Conservation (phyloP, 2,113 vertebrate species). For the Nipponia nippon region DNA sequence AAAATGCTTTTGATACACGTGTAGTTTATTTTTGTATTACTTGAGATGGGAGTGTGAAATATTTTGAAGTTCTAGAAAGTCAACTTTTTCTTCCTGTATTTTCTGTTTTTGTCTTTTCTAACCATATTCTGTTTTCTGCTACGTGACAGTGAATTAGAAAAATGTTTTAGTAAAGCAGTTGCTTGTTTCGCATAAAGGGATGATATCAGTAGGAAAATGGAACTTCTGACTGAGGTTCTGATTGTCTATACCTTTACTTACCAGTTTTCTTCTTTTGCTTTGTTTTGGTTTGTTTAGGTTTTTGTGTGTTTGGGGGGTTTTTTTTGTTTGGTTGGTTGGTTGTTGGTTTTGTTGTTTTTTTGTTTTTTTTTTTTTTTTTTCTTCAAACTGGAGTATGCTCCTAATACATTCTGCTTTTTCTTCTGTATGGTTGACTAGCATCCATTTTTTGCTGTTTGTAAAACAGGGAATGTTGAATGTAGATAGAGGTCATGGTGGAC, state of each 20-base stretch:
- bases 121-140: not conserved
- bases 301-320: not conserved
- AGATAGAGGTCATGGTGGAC: not conserved
- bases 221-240: not conserved
- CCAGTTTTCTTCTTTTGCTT: not conserved
- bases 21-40: not conserved
- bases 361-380: too few relatives aligned
- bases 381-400: not conserved
- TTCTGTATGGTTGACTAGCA: not conserved
- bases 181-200: not conserved
- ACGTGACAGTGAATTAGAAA: not conserved
- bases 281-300: not conserved
- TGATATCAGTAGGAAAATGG: not conserved
- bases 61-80: not conserved
- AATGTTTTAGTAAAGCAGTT: not conserved
- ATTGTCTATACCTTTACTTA: not conserved
- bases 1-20: not conserved
- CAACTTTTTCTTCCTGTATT: not conserved
- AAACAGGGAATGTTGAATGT: not conserved
- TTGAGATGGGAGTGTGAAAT: not conserved
- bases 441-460: not conserved
- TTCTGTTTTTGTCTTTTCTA: not conserved
- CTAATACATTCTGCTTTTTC: not conserved
- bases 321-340: not conserved
- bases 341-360: not conserved